A percentile compares a stretch with the other conserved stretches of the same genome.
phyloP scores from a whole-genome alignment of 2,113 vertebrate species.

The Erythrolamprus reginae region DNA sequence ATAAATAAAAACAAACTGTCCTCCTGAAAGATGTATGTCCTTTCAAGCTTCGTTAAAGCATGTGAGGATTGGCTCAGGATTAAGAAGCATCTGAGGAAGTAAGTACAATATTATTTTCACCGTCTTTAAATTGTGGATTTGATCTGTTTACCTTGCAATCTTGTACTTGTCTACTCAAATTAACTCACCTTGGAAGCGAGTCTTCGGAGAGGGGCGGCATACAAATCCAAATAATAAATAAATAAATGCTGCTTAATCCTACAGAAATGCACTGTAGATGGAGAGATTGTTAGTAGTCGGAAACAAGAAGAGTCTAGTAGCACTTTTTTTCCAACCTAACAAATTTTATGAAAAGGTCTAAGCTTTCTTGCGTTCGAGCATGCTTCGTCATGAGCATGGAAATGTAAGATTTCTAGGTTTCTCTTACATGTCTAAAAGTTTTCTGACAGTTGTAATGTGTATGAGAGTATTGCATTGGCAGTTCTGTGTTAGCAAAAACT shows the following conservation, averaged over 20 bases:
- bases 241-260: neutral
- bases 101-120: neutral
- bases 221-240: no score
- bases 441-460: neutral
- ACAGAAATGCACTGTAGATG: neutral
- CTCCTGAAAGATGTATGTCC: neutral
- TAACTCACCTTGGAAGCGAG: neutral
- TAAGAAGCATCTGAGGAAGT: no score
- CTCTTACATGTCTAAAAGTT: slow-evolving; percentile 18
- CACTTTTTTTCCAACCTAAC: neutral
- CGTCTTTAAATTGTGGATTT: neutral
- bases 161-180: neutral
- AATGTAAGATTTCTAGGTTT: neutral
- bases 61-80: neutral
- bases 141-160: neutral
- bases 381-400: neutral
- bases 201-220: no score
- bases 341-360: neutral
- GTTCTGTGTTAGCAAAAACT: no score
- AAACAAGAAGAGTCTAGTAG: neutral
- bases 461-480: no score
- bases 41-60: neutral
- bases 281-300: neutral
- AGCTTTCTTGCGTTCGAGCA: neutral
- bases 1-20: neutral